Conservation (phyloP, 2,113 vertebrate species). For the Pyrgilauda ruficollis region DNA sequence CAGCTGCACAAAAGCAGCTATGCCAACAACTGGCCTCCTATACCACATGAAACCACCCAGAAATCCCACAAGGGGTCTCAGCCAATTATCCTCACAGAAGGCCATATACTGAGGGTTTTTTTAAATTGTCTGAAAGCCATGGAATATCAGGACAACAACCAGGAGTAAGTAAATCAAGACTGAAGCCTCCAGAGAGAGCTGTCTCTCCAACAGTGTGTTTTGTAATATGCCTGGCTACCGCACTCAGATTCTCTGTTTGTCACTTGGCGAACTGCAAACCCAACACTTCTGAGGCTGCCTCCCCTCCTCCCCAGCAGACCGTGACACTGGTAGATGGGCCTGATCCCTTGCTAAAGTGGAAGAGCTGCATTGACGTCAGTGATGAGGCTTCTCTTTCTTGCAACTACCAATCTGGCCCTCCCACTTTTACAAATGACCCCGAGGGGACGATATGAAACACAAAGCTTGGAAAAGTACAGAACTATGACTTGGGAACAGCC, state of each 20-base stretch:
- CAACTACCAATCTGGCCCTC: constrained; percentile 46
- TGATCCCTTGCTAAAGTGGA: constrained; percentile 40
- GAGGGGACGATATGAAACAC: constrained; percentile 51
- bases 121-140: background rate
- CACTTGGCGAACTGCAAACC: constrained; percentile 31
- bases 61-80: constrained; percentile 4
- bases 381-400: constrained; percentile 40
- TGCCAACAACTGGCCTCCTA: background rate
- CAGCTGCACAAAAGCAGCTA: background rate
- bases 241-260: constrained; percentile 21
- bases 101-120: background rate
- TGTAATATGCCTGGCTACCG: constrained; percentile 30
- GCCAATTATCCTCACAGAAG: background rate
- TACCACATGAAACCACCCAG: background rate
- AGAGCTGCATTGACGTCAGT: constrained; percentile 56
- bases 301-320: constrained; percentile 35
- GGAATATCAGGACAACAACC: background rate
- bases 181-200: constrained; percentile 25
- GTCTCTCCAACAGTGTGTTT: constrained; percentile 33
- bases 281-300: constrained; percentile 37
- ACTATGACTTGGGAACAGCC: constrained; percentile 47
- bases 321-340: constrained; percentile 1
- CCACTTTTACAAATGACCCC: constrained; percentile 41
- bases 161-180: constrained; percentile 41
- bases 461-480: constrained; percentile 60